Evolutionary conservation across 2,888 invertebrate genomes (phyloP), one percentile per base, ranked within the genome.

Genomic region (Nebria salina): DNA sequence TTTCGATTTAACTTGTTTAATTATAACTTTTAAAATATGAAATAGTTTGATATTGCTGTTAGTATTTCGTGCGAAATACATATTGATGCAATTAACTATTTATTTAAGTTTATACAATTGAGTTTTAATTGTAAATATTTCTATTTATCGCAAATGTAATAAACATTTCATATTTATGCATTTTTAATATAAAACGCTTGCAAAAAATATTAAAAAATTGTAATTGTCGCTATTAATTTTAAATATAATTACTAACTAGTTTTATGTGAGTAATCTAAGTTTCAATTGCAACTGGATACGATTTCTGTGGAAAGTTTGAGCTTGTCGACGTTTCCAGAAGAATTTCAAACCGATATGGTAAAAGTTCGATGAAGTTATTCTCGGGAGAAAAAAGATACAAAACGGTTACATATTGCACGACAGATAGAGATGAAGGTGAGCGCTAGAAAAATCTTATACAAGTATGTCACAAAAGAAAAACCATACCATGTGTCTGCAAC

Each of bases 321-420:
- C 54, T 54, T 1, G 54, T 54, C 34, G 13, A 54, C 54, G 8
- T 54, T 54, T 68, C 68, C 42, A 72, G 41, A 78, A 73, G 65
- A 77, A 72, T 78, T 64, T 43, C 77, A 54, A 43, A 77, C 70
- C 34, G 65, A 65, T 73, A 77, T 77, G 72, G 78, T 25, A 41
- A 73, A 78, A 78, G 65, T 78, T 78, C 64, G 65, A 73, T 73
- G 34, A 42, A 72, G 72, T 76, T 76, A 41, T 13, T 1, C 34
- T n/a, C 65, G n/a, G 65, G 65, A 65, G 65, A 65, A 65, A 20
- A 43, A 70, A 5, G 34, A 54, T 54, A 54, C 11, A 54, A 8
- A 13, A 54, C 54, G 54, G 54, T 54, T 54, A 54, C 54, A 54
- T 11, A 54, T 54, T 54, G 7, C 54, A 54, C 54, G 54, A 13